Conservation (phyloP, 1,140 invertebrate species). For the Penaeus chinensis region DNA sequence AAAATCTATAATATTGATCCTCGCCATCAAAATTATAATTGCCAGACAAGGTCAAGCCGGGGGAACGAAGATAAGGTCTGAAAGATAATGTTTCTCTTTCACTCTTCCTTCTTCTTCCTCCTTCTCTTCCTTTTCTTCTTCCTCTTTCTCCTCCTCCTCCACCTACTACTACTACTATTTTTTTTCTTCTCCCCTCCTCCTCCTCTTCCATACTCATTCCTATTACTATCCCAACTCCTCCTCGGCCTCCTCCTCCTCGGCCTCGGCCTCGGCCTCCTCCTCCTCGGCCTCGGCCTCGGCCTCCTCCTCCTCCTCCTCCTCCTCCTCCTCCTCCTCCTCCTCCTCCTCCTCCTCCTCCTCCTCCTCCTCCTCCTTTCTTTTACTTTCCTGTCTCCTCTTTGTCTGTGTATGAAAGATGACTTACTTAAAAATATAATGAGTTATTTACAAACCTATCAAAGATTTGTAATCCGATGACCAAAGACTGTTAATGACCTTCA, state of each 20-base stretch:
- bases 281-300: not conserved
- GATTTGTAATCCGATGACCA: too few species aligned
- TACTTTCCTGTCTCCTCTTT: not conserved
- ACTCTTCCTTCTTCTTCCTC: constrained; percentile 14
- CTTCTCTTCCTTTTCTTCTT: constrained; percentile 9
- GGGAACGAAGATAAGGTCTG: too few species aligned
- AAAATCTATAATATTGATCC: too few species aligned
- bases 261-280: not conserved
- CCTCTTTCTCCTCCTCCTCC: not conserved
- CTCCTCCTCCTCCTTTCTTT: not conserved
- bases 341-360: not conserved
- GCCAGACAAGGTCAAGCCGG: too few species aligned
- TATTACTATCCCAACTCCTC: not conserved
- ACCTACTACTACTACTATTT: not conserved
- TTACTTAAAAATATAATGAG: too few species aligned
- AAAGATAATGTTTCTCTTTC: not conserved
- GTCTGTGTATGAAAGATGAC: too few species aligned
- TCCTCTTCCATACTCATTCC: constrained; percentile 1
- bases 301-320: not conserved
- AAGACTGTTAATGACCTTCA: too few species aligned
- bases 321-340: not conserved
- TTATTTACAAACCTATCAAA: too few species aligned
- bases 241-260: not conserved
- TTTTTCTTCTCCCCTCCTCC: not conserved
- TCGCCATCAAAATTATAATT: too few species aligned